These are phyloP conservation scores for Temnothorax rugatulus DNA, from an alignment of 2,888 invertebrate species.

Conservation along the genomic window DNA sequence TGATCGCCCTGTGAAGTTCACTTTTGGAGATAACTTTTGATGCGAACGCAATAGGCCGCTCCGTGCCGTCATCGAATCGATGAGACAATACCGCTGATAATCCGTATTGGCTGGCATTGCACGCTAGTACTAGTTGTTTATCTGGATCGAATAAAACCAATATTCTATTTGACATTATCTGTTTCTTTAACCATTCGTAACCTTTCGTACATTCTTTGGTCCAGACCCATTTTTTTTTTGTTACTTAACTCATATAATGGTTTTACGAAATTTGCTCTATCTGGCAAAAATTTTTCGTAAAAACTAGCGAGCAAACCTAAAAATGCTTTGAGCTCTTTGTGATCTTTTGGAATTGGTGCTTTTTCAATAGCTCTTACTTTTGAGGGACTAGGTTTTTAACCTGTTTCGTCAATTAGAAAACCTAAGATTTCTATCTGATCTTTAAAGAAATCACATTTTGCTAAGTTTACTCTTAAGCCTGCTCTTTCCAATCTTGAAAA, in stretches of 20 bases:
- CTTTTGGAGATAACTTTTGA: background rate
- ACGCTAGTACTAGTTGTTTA: background rate
- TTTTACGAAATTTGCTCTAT: background rate
- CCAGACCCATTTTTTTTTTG: background rate
- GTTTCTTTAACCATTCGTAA: background rate
- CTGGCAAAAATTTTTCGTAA: background rate
- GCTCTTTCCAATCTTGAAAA: background rate
- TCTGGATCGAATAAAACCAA: background rate
- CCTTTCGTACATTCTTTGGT: background rate
- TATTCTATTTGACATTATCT: background rate
- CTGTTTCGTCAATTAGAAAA: background rate
- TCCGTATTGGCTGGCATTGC: background rate
- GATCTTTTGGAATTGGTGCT: background rate
- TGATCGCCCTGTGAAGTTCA: background rate
- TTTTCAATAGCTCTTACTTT: background rate
- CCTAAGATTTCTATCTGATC: background rate
- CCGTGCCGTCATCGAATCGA: background rate
- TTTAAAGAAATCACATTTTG: background rate
- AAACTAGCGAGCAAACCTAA: background rate
- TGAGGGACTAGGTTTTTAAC: background rate
- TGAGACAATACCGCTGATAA: background rate
- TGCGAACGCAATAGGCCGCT: background rate
- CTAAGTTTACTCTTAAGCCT: background rate
- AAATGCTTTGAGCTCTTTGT: background rate
- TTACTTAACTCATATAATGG: background rate